These are phyloP conservation scores for Morpho helenor DNA, from an alignment of 2,888 invertebrate genomes.

Conservation along the genomic window DNA sequence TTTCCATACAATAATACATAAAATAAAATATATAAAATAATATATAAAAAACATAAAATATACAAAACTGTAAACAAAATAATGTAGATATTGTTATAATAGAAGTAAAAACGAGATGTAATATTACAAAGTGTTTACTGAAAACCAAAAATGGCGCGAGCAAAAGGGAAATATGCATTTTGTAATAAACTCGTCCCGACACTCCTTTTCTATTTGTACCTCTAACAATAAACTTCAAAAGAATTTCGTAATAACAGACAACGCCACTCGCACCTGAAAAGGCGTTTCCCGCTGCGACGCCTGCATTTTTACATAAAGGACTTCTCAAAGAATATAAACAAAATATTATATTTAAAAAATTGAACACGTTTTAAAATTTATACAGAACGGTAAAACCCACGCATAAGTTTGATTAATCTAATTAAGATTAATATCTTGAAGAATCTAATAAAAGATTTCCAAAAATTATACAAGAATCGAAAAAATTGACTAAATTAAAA, in stretches of 20 bases:
- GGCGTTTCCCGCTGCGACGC: slow-evolving; percentile 9
- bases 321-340: neutral
- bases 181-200: slow-evolving; percentile 18
- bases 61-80: no score
- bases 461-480: neutral
- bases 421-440: no score
- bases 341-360: neutral
- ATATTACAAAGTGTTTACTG: neutral
- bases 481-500: neutral
- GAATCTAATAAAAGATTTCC: neutral
- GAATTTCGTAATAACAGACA: slow-evolving; percentile 24
- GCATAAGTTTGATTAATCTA: neutral
- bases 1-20: no score
- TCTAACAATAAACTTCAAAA: slow-evolving; percentile 23
- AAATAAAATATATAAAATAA: no score
- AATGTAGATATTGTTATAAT: neutral
- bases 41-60: no score
- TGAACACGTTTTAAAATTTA: no score
- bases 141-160: slow-evolving; percentile 2
- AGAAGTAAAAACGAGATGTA: neutral
- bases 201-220: slow-evolving; percentile 24
- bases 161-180: slow-evolving; percentile 19
- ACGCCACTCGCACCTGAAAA: slow-evolving; percentile 22
- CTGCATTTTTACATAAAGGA: slow-evolving; percentile 1
- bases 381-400: neutral